Base-by-base conservation (phyloP, 2,797 vertebrate species). In the Adelosebastes latens region DNA sequence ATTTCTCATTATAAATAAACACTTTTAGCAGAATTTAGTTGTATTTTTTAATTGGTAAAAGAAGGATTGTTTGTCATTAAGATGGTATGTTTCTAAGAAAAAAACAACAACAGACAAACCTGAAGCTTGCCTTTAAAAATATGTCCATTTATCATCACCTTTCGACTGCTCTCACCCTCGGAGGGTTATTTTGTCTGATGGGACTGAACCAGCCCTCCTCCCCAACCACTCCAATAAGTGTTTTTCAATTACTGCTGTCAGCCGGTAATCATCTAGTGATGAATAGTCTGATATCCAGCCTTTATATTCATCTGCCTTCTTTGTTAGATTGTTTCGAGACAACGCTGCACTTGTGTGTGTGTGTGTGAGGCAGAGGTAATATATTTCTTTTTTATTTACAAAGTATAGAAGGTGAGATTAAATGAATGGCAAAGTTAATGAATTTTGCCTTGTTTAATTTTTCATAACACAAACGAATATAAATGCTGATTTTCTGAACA, bases 201-300 rank as follows among this genome's bases (percentile, higher is more conserved):
- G 97, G 96, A 88, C 83, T 87, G 86, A 90, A 88, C 58, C 88
- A 81, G 81, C 89, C 89, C 93, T 91, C 97, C 96, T 96, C 90
- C 94, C 97, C 96, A 97, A 93, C 92, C 95, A 95, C 97, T 96
- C 96, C 97, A 99, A 99, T 99, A 98, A 99, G 97, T 98, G 97
- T 97, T 98, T 99, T 99, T 99, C 98, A 99, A 99, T 99, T 99
- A 99, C 96, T 97, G 97, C 97, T 99, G 98, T 98, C 98, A 99
- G 93, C 94, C 91, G 88, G 94, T 98, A 98, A 99, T 97, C 96
- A 97, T 96, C 95, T 96, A 95, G 97, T 99, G 98, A 99, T 99
- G 97, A 97, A 99, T 99, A 97, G 97, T 97, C 95, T 97, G 97
- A 98, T 99, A 99, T 98, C 97, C 97, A 97, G 97, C 97, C 97